Percentiles rank a stretch among this genome's conserved stretches.
phyloP scores from a whole-genome alignment of 2,888 invertebrate genomes.

The Hirtodrosophila alboralis region DNA sequence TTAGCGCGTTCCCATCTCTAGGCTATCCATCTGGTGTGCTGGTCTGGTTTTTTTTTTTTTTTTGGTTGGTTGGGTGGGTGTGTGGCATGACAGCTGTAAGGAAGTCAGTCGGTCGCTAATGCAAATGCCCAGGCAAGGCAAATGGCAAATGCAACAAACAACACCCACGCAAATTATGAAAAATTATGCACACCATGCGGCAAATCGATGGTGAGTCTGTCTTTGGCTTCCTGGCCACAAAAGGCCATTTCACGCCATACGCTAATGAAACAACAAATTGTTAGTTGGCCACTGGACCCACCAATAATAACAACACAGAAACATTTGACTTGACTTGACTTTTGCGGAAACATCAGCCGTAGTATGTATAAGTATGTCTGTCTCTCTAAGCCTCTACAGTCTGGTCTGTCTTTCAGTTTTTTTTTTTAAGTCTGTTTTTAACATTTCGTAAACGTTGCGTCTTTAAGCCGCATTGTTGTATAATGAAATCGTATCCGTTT shows the following conservation, averaged over 20 bases:
- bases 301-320: too few species aligned
- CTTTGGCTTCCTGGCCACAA: slow-evolving; percentile 60
- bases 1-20: too few species aligned
- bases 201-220: slow-evolving; percentile 43
- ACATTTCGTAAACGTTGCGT: slow-evolving; percentile 61
- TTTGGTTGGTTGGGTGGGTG: slow-evolving; percentile 6
- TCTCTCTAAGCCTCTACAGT: too few species aligned
- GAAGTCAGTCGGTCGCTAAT: slow-evolving; percentile 75
- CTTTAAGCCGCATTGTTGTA: slow-evolving; percentile 43
- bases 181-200: slow-evolving; percentile 71
- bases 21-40: slow-evolving; percentile 1
- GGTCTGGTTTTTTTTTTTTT: too few species aligned
- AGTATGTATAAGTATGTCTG: not conserved
- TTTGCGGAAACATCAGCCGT: slow-evolving; percentile 67
- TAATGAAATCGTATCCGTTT: slow-evolving; percentile 61
- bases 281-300: slow-evolving; percentile 61
- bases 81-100: slow-evolving; percentile 63
- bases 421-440: slow-evolving; percentile 14
- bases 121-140: slow-evolving; percentile 28
- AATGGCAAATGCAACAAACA: slow-evolving; percentile 32
- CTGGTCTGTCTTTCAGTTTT: slow-evolving; percentile 6
- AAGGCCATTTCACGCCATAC: slow-evolving; percentile 77
- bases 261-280: slow-evolving; percentile 80
- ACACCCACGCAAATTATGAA: slow-evolving; percentile 77
- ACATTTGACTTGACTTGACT: slow-evolving; percentile 38